Conservation (phyloP, 2,113 vertebrate genomes). For the Heteronetta atricapilla region DNA sequence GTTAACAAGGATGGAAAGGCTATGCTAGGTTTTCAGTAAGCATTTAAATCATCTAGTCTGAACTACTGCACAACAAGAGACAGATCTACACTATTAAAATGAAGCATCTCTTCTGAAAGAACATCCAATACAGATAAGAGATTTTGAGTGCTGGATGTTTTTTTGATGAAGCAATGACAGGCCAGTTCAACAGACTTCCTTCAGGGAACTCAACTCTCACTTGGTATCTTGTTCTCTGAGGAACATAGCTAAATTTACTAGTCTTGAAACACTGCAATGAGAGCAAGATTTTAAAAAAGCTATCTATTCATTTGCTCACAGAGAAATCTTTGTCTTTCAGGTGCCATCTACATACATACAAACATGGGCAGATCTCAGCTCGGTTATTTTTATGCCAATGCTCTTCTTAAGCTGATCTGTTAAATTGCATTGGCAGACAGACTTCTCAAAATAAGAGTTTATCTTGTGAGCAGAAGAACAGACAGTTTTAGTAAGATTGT, state of each 20-base stretch:
- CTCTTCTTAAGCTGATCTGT: slow-evolving; percentile 8
- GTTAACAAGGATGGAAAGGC: neutral
- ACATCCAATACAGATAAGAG: neutral
- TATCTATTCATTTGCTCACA: neutral
- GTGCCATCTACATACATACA: neutral
- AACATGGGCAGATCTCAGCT: neutral
- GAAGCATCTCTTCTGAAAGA: neutral
- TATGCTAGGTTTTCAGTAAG: neutral
- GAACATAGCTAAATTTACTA: neutral
- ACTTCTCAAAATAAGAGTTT: neutral
- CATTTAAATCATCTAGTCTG: neutral
- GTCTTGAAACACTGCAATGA: neutral
- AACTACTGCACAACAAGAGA: neutral
- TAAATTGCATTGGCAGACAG: neutral
- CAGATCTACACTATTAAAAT: neutral
- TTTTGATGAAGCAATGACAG: neutral
- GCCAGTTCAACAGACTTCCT: neutral
- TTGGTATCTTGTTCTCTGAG: neutral
- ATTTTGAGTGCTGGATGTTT: neutral
- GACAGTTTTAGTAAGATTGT: neutral
- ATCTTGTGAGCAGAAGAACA: neutral
- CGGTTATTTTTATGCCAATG: slow-evolving; percentile 9
- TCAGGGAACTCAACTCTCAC: neutral
- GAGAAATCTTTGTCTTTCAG: neutral
- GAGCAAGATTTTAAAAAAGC: neutral